Conservation (phyloP, 2,888 invertebrate genomes). For the Tenthredo mesomela region DNA sequence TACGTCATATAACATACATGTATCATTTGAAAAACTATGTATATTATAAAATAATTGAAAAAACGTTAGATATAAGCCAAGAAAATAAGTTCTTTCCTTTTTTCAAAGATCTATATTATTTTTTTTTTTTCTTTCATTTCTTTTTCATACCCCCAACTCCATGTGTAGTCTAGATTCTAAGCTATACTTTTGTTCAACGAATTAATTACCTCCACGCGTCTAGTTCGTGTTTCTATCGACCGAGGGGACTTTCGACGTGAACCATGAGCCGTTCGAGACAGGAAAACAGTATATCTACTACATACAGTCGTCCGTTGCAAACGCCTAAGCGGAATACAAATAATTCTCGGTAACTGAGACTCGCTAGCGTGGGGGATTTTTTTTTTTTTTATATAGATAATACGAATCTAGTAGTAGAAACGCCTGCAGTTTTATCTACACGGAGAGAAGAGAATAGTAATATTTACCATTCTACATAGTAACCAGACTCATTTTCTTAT, state of each 20-base stretch:
- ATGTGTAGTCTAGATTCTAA: not conserved
- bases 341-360: slow-evolving; percentile 3
- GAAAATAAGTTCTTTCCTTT: not conserved
- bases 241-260: slow-evolving; percentile 25
- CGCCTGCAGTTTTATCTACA: not conserved
- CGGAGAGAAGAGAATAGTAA: no score
- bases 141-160: not conserved
- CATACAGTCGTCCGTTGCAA: not conserved
- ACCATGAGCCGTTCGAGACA: not conserved
- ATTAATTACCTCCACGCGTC: slow-evolving; percentile 43
- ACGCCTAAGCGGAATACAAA: slow-evolving; percentile 28
- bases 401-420: not conserved
- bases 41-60: not conserved
- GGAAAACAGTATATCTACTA: slow-evolving; percentile 20
- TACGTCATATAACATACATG: not conserved
- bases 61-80: not conserved
- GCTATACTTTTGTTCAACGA: not conserved
- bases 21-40: not conserved
- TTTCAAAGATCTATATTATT: not conserved
- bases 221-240: slow-evolving; percentile 41
- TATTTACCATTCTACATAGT: no score
- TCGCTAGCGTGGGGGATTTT: not conserved
- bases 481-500: no score
- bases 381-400: not conserved
- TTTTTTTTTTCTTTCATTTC: not conserved